A percentile compares a stretch with the other conserved stretches of the same genome.
Evolutionary conservation across 2,797 vertebrate species (phyloP).

Genomic region (Acomys russatus): DNA sequence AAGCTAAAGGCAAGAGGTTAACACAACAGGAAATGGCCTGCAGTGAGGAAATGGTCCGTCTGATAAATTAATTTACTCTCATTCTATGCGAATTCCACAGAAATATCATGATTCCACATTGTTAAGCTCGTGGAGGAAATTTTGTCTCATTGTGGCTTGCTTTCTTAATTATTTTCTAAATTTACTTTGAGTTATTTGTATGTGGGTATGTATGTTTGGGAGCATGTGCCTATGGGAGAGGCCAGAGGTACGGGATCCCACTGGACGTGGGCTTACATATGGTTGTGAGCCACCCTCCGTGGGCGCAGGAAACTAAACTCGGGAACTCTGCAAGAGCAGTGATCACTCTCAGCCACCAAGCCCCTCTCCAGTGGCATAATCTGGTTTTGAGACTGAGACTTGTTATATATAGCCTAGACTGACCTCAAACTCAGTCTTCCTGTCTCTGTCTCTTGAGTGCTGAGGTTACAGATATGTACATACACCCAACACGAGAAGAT

Average conservation of each 20-base stretch:
- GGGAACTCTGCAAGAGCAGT: background rate
- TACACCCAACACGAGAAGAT: background rate
- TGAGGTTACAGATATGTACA: background rate
- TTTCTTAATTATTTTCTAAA: background rate
- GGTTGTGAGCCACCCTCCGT: background rate
- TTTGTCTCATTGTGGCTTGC: background rate
- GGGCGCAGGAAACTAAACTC: background rate
- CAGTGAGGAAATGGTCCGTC: slow-evolving; percentile 27
- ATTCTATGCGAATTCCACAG: background rate
- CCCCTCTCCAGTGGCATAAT: background rate
- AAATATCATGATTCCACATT: slow-evolving; percentile 6
- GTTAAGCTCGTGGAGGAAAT: slow-evolving; percentile 54
- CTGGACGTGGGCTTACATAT: background rate
- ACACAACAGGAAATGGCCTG: slow-evolving; percentile 64
- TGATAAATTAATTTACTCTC: slow-evolving; percentile 43
- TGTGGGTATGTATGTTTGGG: fast-evolving
- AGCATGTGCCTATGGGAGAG: no score
- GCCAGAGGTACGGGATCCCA: background rate
- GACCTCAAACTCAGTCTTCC: background rate
- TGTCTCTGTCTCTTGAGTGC: background rate
- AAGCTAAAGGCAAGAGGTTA: slow-evolving; percentile 63
- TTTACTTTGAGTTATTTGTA: background rate
- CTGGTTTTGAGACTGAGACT: no score
- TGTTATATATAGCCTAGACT: background rate
- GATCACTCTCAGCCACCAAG: background rate